Base-by-base conservation (phyloP, 2,888 invertebrate genomes). In the Acutogordius australiensis region DNA sequence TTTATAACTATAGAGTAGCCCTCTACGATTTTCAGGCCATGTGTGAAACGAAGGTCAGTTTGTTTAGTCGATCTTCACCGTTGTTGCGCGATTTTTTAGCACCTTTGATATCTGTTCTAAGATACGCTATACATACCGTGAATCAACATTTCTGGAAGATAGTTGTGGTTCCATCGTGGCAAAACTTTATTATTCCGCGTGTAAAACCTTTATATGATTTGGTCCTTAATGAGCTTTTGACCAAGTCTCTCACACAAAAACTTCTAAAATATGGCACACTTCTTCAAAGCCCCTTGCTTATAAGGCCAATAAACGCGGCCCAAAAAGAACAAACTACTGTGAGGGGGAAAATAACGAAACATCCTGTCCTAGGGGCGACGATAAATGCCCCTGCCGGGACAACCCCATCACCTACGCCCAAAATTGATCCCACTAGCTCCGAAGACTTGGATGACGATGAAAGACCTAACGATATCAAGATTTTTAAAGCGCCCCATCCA, bases 11-110 rank as follows among this genome's bases (percentile, higher is more conserved):
- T 51, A 51, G 51, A 57, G 26, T 57, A 8, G 4, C 8, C 28
- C 23, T 57, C 8, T 57, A 28, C 29, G 58, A 57, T 23, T 57
- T 57, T 30, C 58, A 57, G 29, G 58, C 58, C 23, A 57, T 57
- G 28, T 57, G 58, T 29, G 58, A 57, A 29, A 30, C 30, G 18
- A 27, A 28, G 23, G 29, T 57, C 23, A 28, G 28, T 27, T 2
- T 29, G 29, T 18, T 8, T 4, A 30, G 29, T 57, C 29, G 8
- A n/a, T 57, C 58, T 29, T n/a, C n/a, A n/a, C n/a, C n/a, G n/a
- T n/a, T n/a, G n/a, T 57, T 26, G 28, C 2, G 23, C 8, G 23
- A 51, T 21, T 51, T 37, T 37, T 13, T 13, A 8, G 18, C 18
- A 18, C 8, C 18, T 37, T 37, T 37, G 37, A 8, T 37, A 37